Conservation (phyloP, 1,140 invertebrate genomes). For the Lethrus apterus region DNA sequence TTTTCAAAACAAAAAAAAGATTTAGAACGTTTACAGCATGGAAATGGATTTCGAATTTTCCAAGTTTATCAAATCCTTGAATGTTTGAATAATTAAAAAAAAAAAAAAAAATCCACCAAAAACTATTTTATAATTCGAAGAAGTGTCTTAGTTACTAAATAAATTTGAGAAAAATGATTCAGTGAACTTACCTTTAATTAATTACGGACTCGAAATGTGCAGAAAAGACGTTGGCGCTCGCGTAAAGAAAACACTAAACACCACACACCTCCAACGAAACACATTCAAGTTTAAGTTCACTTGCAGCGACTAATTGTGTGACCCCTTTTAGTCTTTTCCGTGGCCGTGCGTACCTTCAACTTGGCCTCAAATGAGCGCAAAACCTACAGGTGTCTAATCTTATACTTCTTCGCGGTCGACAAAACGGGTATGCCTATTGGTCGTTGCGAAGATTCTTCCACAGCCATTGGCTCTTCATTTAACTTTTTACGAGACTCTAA, state of each 20-base stretch:
- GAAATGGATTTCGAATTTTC: too few relatives aligned
- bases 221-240: conserved; percentile 22
- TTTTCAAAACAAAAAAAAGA: too few relatives aligned
- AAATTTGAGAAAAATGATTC: neutral
- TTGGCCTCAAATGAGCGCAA: conserved; percentile 27
- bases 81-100: too few relatives aligned
- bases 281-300: conserved; percentile 19
- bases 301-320: conserved; percentile 2
- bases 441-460: conserved; percentile 25
- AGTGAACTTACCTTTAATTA: neutral
- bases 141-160: too few relatives aligned
- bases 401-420: conserved; percentile 27
- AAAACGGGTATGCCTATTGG: conserved; percentile 30
- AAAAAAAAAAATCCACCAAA: too few relatives aligned
- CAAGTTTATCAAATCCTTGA: too few relatives aligned
- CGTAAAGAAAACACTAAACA: conserved; percentile 19
- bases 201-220: conserved; percentile 14
- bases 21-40: too few relatives aligned
- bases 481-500: conserved; percentile 23
- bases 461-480: conserved; percentile 23
- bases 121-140: too few relatives aligned
- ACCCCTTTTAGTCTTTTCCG: conserved; percentile 1
- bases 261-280: conserved; percentile 17
- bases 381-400: conserved; percentile 32
- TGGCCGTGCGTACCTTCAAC: conserved; percentile 8